Evolutionary conservation across 1,140 invertebrate genomes (phyloP), one percentile per base, ranked within the genome.

Genomic region (Heliconius nattereri): DNA sequence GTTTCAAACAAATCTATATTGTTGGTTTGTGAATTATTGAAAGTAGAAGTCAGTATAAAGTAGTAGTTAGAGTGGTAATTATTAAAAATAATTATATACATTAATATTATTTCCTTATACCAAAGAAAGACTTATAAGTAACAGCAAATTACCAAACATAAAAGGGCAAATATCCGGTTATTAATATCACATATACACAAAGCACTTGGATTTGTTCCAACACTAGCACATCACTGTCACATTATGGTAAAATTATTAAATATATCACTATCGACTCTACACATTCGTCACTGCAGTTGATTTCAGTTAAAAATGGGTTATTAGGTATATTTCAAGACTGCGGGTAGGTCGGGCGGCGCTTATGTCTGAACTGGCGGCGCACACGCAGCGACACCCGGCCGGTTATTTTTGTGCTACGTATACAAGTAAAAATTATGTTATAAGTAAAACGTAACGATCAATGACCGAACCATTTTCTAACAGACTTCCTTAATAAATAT

Each of bases 361-460:
- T 78, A 75, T 86, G 77, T 85, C 71, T 79, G 81, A 76, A 93
- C 92, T 93, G 91, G 86, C 88, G 80, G 86, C 90, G 87, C 85
- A 85, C 83, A 86, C 88, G 90, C 89, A 90, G 86, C 90, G 89
- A 86, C 86, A 85, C 92, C 92, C 92, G 91, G 91, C 85, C 83
- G 83, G 88, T 89, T 94, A 94, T 94, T 94, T 94, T 92, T 75
- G 91, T 94, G 90, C 92, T 92, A 88, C 86, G 87, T 75, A 87
- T 87, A 89, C 88, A 90, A 86, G 89, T 87, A 91, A 92, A 92
- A 92, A 91, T 89, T 86, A 92, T 89, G 90, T 92, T 89, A 88
- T 88, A 89, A 90, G 87, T 86, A 87, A 92, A 93, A 92, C 91
- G 90, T 93, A 86, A 94, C 91, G 91, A 93, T 91, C 91, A 92